These are phyloP conservation scores for Podarcis cretensis DNA, from an alignment of 2,113 vertebrate species.

Conservation along the genomic window DNA sequence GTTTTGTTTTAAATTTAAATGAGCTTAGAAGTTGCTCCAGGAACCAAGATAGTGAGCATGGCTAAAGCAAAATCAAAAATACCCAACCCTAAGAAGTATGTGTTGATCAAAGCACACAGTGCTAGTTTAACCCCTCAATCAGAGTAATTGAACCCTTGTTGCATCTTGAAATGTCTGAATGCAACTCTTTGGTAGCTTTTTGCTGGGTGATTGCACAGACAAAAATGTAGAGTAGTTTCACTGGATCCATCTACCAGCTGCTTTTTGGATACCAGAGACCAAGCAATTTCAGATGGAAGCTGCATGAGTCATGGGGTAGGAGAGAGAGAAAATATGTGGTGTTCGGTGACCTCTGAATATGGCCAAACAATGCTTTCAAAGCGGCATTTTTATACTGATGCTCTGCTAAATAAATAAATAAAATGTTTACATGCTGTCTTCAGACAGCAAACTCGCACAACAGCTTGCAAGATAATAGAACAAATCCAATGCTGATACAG, in stretches of 20 bases:
- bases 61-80: conserved; percentile 3
- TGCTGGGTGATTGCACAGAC: background rate
- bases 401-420: background rate
- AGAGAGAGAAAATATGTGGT: background rate
- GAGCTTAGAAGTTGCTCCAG: conserved; percentile 54
- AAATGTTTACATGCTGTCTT: background rate
- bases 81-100: background rate
- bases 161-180: background rate
- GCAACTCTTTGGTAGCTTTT: background rate
- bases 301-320: background rate
- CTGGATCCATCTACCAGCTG: background rate
- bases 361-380: conserved; percentile 1
- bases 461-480: background rate
- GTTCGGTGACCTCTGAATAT: background rate
- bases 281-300: background rate
- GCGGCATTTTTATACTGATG: background rate
- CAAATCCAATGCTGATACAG: background rate
- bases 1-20: conserved; percentile 65
- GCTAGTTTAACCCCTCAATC: background rate
- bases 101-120: background rate
- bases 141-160: background rate
- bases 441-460: background rate
- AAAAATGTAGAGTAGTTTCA: background rate
- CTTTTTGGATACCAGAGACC: background rate
- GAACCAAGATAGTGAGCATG: conserved; percentile 19